A percentile compares a stretch with the other conserved stretches of the same genome.
Conservation (phyloP, 2,113 vertebrate genomes). For the Chaetorhynchus papuensis region DNA sequence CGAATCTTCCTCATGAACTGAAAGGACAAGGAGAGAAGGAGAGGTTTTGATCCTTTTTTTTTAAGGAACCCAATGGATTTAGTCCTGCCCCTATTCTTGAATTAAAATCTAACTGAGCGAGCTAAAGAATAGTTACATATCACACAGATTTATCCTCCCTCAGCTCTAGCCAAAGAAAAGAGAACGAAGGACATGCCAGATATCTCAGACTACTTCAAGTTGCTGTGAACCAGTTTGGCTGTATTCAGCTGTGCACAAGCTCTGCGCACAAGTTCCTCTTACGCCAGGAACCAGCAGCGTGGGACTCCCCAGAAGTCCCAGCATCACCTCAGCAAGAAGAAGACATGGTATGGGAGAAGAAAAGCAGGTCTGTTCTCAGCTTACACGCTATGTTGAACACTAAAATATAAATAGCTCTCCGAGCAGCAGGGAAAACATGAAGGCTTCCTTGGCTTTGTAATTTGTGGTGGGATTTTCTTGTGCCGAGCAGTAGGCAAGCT, state of each 20-base stretch:
- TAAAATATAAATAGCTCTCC: conserved; percentile 34
- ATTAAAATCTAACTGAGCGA: neutral
- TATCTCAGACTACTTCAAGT: neutral
- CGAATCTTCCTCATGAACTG: neutral
- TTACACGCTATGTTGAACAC: neutral
- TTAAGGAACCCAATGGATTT: neutral
- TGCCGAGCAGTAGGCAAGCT: neutral
- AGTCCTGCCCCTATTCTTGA: neutral
- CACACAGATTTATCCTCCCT: neutral
- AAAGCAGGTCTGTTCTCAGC: conserved; percentile 51
- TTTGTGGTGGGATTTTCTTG: conserved; percentile 50
- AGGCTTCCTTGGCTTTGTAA: conserved; percentile 51
- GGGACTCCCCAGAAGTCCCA: neutral
- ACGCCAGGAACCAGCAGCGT: neutral
- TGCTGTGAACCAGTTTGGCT: neutral
- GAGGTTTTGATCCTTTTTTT: neutral
- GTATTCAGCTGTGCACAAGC: neutral
- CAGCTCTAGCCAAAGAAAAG: neutral
- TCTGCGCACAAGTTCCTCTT: neutral
- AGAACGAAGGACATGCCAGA: neutral
- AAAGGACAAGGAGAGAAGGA: neutral
- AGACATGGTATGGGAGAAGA: conserved; percentile 12
- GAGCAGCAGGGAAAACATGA: conserved; percentile 55
- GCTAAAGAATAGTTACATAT: neutral
- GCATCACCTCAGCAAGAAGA: neutral